These are phyloP conservation scores for Etheostoma perlongum DNA, from an alignment of 2,797 vertebrate species.

Conservation along the genomic window DNA sequence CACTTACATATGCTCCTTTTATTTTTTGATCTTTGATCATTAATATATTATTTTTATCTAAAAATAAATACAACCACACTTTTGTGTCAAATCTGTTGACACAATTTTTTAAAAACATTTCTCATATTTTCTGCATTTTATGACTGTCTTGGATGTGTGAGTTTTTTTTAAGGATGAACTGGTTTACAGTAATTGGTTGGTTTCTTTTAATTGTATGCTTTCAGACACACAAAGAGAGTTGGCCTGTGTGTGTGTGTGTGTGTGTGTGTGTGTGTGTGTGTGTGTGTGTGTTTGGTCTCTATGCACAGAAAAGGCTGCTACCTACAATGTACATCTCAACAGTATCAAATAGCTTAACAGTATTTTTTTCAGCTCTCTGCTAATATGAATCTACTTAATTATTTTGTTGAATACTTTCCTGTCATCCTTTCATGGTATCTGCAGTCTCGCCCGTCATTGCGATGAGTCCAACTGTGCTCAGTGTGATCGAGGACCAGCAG, in stretches of 20 bases:
- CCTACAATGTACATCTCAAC: not conserved
- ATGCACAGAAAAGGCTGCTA: not conserved
- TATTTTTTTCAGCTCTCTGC: not conserved
- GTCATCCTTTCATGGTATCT: constrained; percentile 7
- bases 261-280: not conserved
- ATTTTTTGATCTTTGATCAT: not conserved
- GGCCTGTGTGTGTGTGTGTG: too few species aligned
- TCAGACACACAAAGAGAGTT: too few species aligned
- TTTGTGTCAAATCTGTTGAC: not conserved
- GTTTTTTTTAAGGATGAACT: too few species aligned
- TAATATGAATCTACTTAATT: not conserved
- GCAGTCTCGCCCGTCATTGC: constrained; percentile 92
- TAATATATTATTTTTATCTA: not conserved
- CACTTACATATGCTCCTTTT: constrained; percentile 4
- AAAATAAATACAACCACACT: constrained; percentile 2
- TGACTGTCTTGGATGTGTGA: not conserved
- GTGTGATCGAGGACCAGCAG: constrained; percentile 92
- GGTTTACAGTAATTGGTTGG: too few species aligned
- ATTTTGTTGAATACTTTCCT: not conserved
- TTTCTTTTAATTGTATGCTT: too few species aligned
- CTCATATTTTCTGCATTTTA: not conserved
- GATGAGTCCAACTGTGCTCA: constrained; percentile 88
- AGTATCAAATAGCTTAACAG: not conserved
- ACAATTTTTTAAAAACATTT: not conserved
- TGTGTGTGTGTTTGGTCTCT: not conserved